Evolutionary conservation across 2,888 invertebrate species (phyloP), one percentile per base, ranked within the genome.

Genomic region (Harmothoe impar): DNA sequence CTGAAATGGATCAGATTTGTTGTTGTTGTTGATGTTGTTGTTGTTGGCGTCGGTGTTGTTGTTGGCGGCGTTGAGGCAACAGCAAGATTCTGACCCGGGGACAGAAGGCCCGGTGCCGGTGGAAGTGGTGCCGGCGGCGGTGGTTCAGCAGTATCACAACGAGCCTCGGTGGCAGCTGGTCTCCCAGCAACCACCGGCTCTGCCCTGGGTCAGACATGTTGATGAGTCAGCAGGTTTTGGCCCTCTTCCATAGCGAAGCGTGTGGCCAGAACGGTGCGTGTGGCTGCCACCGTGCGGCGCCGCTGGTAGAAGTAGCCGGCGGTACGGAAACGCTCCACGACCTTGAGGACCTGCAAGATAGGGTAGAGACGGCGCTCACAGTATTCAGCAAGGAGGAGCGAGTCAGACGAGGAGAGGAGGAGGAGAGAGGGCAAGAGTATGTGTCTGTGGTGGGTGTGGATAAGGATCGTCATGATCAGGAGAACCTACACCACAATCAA

Each of bases 181-280:
- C 35, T 43, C 43, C 43, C 43, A 43, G 43, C 43, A 43, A 43
- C 43, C 43, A 43, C 62, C 62, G 62, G 62, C 62, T 86, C 56
- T 54, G 86, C 86, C 33, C 86, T 29, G 52, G 56, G 86, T 86
- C 86, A 86, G 86, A 86, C 86, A 86, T 86, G 86, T 86, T 86
- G 86, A 54, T 86, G 86, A 86, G 86, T 86, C 86, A 86, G 86
- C 86, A 86, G 54, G 25, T 86, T 86, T 29, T 86, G 86, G 29
- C 86, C 86, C 86, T 86, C 86, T 25, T 86, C 86, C 86, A 86
- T 86, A 54, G 86, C 86, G 33, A 86, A 54, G 52, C 86, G 86
- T 25, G 86, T 86, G 86, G 86, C 86, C 29, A 86, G 86, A 12
- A 86, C 86, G 86, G 86, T 86, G n/a, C 86, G 52, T 1, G 86